Conservation (phyloP, 1,140 invertebrate genomes). For the Odontomachus brunneus region DNA sequence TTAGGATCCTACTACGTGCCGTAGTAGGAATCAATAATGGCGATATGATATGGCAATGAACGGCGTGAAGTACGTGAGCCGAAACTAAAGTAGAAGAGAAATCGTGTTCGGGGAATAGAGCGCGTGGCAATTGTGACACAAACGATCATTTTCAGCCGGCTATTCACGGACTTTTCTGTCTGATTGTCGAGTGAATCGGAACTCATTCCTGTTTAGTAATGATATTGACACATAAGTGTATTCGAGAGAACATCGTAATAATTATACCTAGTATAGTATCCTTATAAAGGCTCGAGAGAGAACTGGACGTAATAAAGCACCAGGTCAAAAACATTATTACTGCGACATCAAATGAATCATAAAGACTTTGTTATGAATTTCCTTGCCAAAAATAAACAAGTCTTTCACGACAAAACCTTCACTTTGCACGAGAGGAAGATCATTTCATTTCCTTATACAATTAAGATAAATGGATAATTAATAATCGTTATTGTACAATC, state of each 20-base stretch:
- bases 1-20: slow-evolving; percentile 1
- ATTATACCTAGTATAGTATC: background rate
- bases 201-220: slow-evolving; percentile 1
- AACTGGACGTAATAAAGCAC: too few relatives aligned
- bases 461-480: too few relatives aligned
- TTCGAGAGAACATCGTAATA: slow-evolving; percentile 25
- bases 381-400: background rate
- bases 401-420: background rate
- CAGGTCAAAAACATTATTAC: background rate
- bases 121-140: slow-evolving; percentile 41
- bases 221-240: background rate
- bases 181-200: background rate
- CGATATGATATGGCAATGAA: slow-evolving; percentile 45
- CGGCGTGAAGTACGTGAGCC: slow-evolving; percentile 56
- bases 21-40: slow-evolving; percentile 23
- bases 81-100: slow-evolving; percentile 54
- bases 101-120: slow-evolving; percentile 37
- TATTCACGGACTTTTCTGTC: background rate
- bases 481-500: too few relatives aligned
- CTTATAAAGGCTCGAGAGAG: background rate
- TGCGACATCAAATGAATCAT: background rate
- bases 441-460: background rate
- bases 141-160: slow-evolving; percentile 7
- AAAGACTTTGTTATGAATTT: background rate
- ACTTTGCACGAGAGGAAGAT: background rate